Conservation (phyloP, 2,888 invertebrate species). For the Mycalesis mineus region DNA sequence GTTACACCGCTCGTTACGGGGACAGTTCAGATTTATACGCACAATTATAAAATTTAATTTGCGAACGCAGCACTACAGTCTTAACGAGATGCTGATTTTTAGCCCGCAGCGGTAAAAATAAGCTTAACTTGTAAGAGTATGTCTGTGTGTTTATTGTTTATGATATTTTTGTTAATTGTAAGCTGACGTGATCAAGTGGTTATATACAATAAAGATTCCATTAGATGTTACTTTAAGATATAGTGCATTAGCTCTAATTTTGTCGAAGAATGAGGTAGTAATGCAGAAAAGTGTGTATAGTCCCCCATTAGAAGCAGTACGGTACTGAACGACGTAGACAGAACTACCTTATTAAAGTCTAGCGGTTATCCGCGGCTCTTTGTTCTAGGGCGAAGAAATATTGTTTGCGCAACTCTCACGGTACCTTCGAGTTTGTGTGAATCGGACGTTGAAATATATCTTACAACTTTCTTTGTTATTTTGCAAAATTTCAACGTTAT, state of each 20-base stretch:
- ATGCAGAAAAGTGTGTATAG: constrained; percentile 8
- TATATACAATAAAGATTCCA: too few relatives aligned
- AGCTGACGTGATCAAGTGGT: too few relatives aligned
- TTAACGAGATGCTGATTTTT: too few relatives aligned
- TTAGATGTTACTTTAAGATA: too few relatives aligned
- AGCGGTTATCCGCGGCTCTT: constrained; percentile 40
- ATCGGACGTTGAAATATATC: constrained; percentile 3
- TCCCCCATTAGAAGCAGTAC: constrained; percentile 16
- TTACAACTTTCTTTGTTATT: constrained; percentile 5
- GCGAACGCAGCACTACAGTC: too few relatives aligned
- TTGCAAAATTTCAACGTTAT: neutral
- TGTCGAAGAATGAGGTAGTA: neutral
- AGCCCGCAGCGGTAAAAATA: too few relatives aligned
- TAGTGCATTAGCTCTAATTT: too few relatives aligned
- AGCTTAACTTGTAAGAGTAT: too few relatives aligned
- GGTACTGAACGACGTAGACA: constrained; percentile 42
- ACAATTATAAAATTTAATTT: too few relatives aligned
- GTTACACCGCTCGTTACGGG: constrained; percentile 28
- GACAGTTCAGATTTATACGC: neutral
- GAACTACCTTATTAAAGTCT: constrained; percentile 55
- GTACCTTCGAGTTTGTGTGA: neutral
- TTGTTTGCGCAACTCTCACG: constrained; percentile 18
- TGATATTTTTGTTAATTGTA: too few relatives aligned
- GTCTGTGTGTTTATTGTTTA: too few relatives aligned
- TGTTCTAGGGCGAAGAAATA: constrained; percentile 26